A percentile compares a stretch with the other conserved stretches of the same genome.
Conservation (phyloP, 64 coral and sea anemone genomes). For the Pocillopora damicornis region DNA sequence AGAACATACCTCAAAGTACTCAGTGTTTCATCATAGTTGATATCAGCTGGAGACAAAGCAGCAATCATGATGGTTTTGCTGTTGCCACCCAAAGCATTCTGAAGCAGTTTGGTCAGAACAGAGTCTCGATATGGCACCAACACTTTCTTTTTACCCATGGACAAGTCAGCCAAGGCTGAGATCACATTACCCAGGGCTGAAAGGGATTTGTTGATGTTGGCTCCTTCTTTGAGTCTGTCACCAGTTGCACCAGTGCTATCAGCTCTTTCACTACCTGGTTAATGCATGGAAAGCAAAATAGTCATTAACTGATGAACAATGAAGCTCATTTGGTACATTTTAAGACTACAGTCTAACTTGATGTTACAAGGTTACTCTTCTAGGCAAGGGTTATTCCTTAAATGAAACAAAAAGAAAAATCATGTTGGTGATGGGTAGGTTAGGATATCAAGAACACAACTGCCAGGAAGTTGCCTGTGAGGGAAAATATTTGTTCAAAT, state of each 20-base stretch:
- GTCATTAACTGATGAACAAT: no score
- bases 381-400: no score
- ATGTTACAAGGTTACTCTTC: background rate
- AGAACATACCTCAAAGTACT: constrained; percentile 73
- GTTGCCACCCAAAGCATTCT: constrained; percentile 99
- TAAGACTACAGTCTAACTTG: background rate
- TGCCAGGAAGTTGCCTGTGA: no score
- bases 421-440: no score
- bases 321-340: no score
- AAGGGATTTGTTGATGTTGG: constrained; percentile 98
- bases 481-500: no score
- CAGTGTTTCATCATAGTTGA: constrained; percentile 98
- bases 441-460: no score
- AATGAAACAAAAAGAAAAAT: no score
- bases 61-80: constrained; percentile 99
- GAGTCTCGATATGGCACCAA: constrained; percentile 98
- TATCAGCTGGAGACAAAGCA: constrained; percentile 95
- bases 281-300: background rate
- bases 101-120: constrained; percentile 89
- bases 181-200: constrained; percentile 98
- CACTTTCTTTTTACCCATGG: constrained; percentile 99
- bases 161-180: constrained; percentile 90
- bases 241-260: constrained; percentile 98
- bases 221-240: constrained; percentile 95
- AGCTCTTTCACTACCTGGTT: constrained; percentile 95